Conservation (phyloP, 2,888 invertebrate species). For the Phaonia tiefii region DNA sequence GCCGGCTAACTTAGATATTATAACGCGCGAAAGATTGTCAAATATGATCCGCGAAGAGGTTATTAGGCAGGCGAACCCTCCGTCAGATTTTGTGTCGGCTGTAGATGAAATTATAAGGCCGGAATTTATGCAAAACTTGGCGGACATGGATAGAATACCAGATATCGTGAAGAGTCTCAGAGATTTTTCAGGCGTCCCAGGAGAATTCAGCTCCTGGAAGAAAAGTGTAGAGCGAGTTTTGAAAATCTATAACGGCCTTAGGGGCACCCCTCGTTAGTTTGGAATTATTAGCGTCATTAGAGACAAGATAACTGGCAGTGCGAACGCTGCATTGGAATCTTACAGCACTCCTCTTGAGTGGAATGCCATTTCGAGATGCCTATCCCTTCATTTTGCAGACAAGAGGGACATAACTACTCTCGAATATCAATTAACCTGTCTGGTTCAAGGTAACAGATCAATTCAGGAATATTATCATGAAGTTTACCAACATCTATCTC, state of each 20-base stretch:
- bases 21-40: too few species aligned
- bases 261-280: conserved; percentile 33
- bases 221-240: conserved; percentile 49
- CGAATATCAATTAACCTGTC: conserved; percentile 46
- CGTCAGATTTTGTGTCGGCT: too few species aligned
- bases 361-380: conserved; percentile 17
- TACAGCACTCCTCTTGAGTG: conserved; percentile 33
- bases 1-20: too few species aligned
- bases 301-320: conserved; percentile 21
- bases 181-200: conserved; percentile 24
- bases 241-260: conserved; percentile 35
- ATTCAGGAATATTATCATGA: conserved; percentile 51
- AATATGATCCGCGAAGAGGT: too few species aligned
- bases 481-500: conserved; percentile 28
- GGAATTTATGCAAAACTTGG: too few species aligned
- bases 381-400: conserved; percentile 53
- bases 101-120: too few species aligned
- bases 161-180: neutral
- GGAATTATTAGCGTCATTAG: conserved; percentile 17
- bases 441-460: conserved; percentile 41
- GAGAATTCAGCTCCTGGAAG: conserved; percentile 42
- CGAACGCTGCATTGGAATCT: conserved; percentile 31
- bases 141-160: conserved; percentile 8
- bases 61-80: too few species aligned
- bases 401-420: conserved; percentile 55